phyloP scores from a whole-genome alignment of 1,140 invertebrate species.

The Myzus persicae region DNA sequence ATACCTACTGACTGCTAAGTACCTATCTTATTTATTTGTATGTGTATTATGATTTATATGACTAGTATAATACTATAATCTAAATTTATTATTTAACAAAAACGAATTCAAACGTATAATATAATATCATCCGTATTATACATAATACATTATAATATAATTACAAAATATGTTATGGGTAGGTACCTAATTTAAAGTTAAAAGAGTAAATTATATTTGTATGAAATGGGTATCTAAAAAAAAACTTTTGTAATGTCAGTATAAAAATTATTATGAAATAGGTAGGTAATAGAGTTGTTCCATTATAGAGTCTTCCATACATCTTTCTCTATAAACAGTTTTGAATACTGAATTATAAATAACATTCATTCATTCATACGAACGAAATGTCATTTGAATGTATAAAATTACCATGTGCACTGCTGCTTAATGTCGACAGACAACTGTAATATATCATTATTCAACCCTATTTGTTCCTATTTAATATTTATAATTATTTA shows the following conservation, averaged over 20 bases:
- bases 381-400: neutral
- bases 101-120: neutral
- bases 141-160: neutral
- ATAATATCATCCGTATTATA: neutral
- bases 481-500: constrained; percentile 7
- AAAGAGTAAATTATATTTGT: neutral
- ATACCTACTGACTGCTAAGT: neutral
- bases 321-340: neutral
- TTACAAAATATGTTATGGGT: neutral
- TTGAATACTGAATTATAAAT: neutral
- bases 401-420: neutral
- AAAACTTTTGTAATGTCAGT: neutral
- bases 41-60: neutral
- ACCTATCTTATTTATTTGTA: neutral
- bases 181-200: neutral
- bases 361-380: neutral
- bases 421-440: neutral
- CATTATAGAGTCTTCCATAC: neutral
- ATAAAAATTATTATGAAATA: neutral
- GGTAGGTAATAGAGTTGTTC: neutral
- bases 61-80: neutral
- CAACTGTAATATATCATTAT: neutral
- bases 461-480: neutral
- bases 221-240: neutral
- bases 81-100: constrained; percentile 14